These are phyloP conservation scores for Boulengeromyrus knoepffleri DNA, from an alignment of 2,113 vertebrate genomes.

Conservation along the genomic window DNA sequence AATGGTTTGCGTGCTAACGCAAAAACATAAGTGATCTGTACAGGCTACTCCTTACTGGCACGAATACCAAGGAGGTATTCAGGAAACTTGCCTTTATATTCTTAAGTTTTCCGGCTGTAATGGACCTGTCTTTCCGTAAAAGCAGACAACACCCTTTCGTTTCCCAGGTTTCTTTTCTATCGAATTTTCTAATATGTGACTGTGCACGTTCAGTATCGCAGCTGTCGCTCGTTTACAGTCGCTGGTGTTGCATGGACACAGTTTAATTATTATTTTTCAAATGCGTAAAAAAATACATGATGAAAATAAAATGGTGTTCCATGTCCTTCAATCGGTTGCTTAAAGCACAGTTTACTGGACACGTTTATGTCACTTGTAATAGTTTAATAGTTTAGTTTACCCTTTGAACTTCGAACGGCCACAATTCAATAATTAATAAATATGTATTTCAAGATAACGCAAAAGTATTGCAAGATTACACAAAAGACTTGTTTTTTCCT, in stretches of 20 bases:
- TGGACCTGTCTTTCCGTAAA: neutral
- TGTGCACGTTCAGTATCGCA: neutral
- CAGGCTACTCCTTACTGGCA: neutral
- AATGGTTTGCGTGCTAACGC: neutral
- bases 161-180: neutral
- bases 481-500: neutral
- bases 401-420: neutral
- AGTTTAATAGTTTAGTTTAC: neutral
- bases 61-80: neutral
- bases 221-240: neutral
- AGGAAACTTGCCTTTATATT: neutral
- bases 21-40: neutral
- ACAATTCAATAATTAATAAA: neutral
- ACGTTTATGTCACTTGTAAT: neutral
- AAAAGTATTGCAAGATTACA: neutral
- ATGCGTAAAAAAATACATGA: neutral
- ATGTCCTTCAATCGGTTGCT: neutral
- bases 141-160: neutral
- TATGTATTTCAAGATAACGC: neutral
- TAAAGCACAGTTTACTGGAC: neutral
- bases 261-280: neutral
- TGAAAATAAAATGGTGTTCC: neutral
- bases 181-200: neutral
- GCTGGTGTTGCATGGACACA: neutral
- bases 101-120: neutral